phyloP scores from a whole-genome alignment of 2,888 invertebrate genomes.

The Endomychus coccineus region DNA sequence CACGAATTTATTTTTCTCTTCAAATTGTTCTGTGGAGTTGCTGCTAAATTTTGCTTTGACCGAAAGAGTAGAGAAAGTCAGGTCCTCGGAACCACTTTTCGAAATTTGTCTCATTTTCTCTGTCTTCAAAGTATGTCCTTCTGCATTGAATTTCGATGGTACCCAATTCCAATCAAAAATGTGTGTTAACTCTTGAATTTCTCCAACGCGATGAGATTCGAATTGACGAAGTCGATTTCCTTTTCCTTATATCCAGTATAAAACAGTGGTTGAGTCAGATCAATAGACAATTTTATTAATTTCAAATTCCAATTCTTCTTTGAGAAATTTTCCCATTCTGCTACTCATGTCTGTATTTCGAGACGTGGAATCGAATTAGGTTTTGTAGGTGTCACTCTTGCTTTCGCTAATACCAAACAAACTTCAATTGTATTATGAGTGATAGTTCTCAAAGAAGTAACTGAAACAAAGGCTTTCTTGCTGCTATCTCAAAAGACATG shows the following conservation, averaged over 20 bases:
- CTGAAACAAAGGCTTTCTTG: no score
- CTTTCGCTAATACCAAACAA: not conserved
- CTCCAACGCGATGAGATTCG: conserved; percentile 21
- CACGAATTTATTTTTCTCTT: no score
- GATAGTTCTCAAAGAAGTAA: no score
- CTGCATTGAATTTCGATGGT: conserved; percentile 22
- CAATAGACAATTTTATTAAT: conserved; percentile 14
- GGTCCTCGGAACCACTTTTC: no score
- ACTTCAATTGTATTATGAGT: no score
- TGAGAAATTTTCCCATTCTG: not conserved
- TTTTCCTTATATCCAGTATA: conserved; percentile 10
- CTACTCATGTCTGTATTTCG: conserved; percentile 19
- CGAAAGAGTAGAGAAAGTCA: no score
- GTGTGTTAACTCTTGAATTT: conserved; percentile 23
- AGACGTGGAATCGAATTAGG: conserved; percentile 12
- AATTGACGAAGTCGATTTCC: conserved; percentile 12
- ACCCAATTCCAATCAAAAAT: conserved; percentile 21
- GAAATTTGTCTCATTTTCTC: no score
- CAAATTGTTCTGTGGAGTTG: no score
- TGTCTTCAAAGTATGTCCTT: conserved; percentile 21
- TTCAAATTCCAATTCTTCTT: conserved; percentile 19
- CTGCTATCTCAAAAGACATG: no score
- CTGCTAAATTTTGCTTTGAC: no score
- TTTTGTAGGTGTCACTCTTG: conserved; percentile 6
- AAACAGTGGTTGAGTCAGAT: conserved; percentile 18